phyloP scores from a whole-genome alignment of 2,888 invertebrate genomes.

The Pandemis heparana region DNA sequence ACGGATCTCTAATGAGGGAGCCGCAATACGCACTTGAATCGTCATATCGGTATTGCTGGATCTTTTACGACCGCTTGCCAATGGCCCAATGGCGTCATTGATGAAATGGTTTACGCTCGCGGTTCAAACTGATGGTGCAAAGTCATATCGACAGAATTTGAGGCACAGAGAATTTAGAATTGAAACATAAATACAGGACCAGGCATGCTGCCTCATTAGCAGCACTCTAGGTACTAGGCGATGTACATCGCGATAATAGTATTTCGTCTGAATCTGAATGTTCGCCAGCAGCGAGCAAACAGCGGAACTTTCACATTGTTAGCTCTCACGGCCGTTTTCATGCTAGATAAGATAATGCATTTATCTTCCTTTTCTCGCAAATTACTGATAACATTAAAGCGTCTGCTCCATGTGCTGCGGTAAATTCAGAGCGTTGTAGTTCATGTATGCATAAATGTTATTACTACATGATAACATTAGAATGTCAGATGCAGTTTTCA shows the following conservation, averaged over 20 bases:
- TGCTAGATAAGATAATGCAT: slow-evolving; percentile 39
- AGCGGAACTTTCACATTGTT: slow-evolving; percentile 40
- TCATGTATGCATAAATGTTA: not conserved
- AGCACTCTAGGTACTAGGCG: not conserved
- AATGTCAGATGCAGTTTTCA: not conserved
- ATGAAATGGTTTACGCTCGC: not conserved
- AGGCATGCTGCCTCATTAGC: not conserved
- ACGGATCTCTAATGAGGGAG: not conserved
- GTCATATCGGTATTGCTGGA: slow-evolving; percentile 18
- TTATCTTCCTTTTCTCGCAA: slow-evolving; percentile 29
- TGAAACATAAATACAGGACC: not conserved
- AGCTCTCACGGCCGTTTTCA: slow-evolving; percentile 20
- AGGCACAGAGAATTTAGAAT: not conserved
- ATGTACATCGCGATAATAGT: not conserved
- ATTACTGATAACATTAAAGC: slow-evolving; percentile 31
- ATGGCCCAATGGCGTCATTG: slow-evolving; percentile 8
- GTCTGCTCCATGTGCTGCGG: slow-evolving; percentile 4
- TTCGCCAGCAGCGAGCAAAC: slow-evolving; percentile 12
- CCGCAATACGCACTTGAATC: slow-evolving; percentile 2
- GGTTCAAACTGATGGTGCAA: not conserved
- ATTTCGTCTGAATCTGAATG: slow-evolving; percentile 18
- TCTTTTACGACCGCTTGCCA: slow-evolving; percentile 11
- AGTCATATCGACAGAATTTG: not conserved
- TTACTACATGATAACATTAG: too few species aligned
- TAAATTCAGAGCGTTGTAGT: not conserved